Evolutionary conservation across 2,113 vertebrate genomes (phyloP).

Genomic region (Rhabdomys dilectus): DNA sequence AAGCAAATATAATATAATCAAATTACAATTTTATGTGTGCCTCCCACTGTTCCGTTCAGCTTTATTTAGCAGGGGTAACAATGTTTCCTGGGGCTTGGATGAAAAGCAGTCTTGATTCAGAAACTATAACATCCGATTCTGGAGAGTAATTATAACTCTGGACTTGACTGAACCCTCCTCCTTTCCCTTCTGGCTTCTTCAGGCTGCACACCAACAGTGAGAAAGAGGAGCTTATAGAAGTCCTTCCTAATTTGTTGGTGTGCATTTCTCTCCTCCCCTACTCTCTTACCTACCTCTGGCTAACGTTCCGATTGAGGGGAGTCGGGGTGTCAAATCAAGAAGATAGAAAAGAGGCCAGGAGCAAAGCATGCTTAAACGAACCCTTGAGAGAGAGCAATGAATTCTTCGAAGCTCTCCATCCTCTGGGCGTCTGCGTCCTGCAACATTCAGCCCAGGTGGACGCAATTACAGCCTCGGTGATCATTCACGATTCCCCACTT

Average conservation of each 20-base stretch:
- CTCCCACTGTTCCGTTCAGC: not conserved
- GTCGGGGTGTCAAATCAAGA: not conserved
- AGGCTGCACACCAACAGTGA: not conserved
- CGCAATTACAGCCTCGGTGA: not conserved
- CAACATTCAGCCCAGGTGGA: not conserved
- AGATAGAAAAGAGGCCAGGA: not conserved
- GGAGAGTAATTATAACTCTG: slow-evolving; percentile 50
- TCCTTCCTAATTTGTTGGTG: not conserved
- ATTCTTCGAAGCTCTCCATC: not conserved
- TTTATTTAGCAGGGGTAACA: slow-evolving; percentile 2
- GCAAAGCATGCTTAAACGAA: not conserved
- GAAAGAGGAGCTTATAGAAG: not conserved
- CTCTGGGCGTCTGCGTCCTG: not conserved
- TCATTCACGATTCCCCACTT: not conserved
- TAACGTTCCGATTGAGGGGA: not conserved
- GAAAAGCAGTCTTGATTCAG: slow-evolving; percentile 31
- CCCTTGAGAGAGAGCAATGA: not conserved
- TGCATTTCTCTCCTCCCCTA: not conserved
- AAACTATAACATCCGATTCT: slow-evolving; percentile 47
- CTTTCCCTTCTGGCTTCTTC: not conserved
- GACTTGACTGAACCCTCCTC: not conserved
- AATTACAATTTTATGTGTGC: slow-evolving; percentile 45
- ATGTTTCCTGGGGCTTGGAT: slow-evolving; percentile 9
- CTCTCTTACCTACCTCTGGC: not conserved
- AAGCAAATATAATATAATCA: slow-evolving; percentile 38